Base-by-base conservation (phyloP, 2,113 vertebrate genomes). In the Nannobrachium achirus region DNA sequence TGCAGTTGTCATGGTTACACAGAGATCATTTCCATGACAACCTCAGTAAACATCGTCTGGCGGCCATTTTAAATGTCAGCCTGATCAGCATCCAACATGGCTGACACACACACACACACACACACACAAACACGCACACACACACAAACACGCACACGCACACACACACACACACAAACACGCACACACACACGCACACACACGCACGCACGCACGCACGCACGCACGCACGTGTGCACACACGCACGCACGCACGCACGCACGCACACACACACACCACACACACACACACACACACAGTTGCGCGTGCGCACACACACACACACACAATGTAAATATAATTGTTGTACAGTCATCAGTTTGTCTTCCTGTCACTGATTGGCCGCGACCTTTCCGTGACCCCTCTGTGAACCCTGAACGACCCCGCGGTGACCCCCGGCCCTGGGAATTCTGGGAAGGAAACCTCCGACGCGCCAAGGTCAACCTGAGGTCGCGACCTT, bases 401-500 rank as follows among this genome's bases (percentile, higher is more conserved):
- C 15, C 53, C 50, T 4, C 39, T 0, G 39, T 62, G 64, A 80
- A 65, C 81, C 57, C 67, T 41, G 14, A 8, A 1, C 1, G 15
- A 49, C 61, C 80, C 51, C n/a, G 40, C 49, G 14, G 1, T 42
- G 25, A 73, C 25, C 76, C 70, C 39, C 39, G 7, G 19, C 20
- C 6, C 16, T 19, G 33, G 14, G 33, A 20, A 56, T 13, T 39
- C 20, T 20, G 20, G 33, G 55, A 38, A 20, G 7, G 16, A 53
- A 16, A 1, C 16, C 51, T 18, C 51, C 2, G 19, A 19, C 18
- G 19, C 19, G 6, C 25, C 25, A 5, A 33, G 25, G 25, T 33
- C 25, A 20, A 16, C 16, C 16, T 19, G 51, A 10, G 51, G 51
- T 53, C 13, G 33, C 55, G 38, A 40, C 55, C 55, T 56, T 10